Conservation (phyloP, 2,113 vertebrate species). For the Elachura formosa region DNA sequence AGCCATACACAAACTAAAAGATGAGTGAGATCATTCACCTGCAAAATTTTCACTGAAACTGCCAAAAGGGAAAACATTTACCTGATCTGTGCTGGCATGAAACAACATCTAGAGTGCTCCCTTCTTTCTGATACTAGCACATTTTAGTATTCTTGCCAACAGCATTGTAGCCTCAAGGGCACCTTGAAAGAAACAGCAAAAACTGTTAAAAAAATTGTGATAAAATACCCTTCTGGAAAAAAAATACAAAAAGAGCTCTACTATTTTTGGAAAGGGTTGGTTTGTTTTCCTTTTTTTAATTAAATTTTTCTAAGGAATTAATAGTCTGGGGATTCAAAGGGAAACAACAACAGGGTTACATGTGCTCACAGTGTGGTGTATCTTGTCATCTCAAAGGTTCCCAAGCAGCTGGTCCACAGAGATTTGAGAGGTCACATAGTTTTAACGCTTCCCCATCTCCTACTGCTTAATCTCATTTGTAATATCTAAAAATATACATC, state of each 20-base stretch:
- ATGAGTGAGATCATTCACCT: background rate
- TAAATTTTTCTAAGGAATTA: background rate
- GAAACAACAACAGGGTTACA: background rate
- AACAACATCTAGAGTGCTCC: background rate
- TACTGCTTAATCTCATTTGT: background rate
- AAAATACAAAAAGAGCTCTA: background rate
- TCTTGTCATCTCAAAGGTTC: constrained; percentile 15
- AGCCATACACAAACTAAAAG: background rate
- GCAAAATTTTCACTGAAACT: background rate
- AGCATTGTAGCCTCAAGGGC: background rate
- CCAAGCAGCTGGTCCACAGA: background rate
- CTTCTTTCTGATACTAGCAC: background rate
- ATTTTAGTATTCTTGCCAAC: background rate
- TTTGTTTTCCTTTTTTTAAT: background rate
- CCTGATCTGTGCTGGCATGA: background rate
- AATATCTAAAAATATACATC: constrained; percentile 43
- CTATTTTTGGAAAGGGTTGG: background rate
- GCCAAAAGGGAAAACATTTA: background rate
- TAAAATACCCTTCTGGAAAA: background rate
- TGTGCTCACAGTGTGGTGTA: background rate
- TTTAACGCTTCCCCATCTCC: constrained; percentile 21
- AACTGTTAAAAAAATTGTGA: background rate
- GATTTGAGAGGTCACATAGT: constrained; percentile 25
- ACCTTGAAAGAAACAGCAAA: background rate
- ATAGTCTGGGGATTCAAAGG: background rate